Evolutionary conservation across 2,797 vertebrate genomes (phyloP).

Genomic region (Cryptoprocta ferox): DNA sequence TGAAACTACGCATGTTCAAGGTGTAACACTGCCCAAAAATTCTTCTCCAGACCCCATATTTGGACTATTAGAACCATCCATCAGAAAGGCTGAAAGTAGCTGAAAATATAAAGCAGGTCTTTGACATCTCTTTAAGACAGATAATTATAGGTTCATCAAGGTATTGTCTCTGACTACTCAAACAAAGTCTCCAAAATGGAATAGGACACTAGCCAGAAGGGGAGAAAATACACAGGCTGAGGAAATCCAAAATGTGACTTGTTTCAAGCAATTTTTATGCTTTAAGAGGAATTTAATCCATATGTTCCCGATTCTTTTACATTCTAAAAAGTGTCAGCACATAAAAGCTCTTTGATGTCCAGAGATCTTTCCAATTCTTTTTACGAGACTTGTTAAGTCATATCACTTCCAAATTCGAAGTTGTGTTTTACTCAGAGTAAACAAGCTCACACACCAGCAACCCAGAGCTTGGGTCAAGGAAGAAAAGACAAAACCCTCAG

Average conservation of each 20-base stretch:
- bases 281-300: slow-evolving; percentile 72
- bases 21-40: background rate
- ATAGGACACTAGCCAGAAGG: background rate
- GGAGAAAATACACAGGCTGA: background rate
- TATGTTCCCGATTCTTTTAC: slow-evolving; percentile 66
- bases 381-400: slow-evolving; percentile 60
- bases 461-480: slow-evolving; percentile 57
- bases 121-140: background rate
- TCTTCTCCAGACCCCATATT: background rate
- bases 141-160: background rate
- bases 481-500: background rate
- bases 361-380: slow-evolving; percentile 56
- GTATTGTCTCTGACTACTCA: background rate
- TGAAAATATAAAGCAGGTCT: background rate
- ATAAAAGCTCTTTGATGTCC: slow-evolving; percentile 59
- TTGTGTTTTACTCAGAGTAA: slow-evolving; percentile 67
- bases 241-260: slow-evolving; percentile 48
- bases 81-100: background rate
- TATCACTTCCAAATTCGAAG: slow-evolving; percentile 67
- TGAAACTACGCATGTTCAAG: background rate
- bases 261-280: slow-evolving; percentile 56
- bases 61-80: background rate
- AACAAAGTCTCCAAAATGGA: background rate
- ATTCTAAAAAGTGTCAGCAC: slow-evolving; percentile 54
- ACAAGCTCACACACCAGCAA: slow-evolving; percentile 51